These are phyloP conservation scores for Mobula birostris DNA, from an alignment of 2,113 vertebrate genomes.

Conservation along the genomic window DNA sequence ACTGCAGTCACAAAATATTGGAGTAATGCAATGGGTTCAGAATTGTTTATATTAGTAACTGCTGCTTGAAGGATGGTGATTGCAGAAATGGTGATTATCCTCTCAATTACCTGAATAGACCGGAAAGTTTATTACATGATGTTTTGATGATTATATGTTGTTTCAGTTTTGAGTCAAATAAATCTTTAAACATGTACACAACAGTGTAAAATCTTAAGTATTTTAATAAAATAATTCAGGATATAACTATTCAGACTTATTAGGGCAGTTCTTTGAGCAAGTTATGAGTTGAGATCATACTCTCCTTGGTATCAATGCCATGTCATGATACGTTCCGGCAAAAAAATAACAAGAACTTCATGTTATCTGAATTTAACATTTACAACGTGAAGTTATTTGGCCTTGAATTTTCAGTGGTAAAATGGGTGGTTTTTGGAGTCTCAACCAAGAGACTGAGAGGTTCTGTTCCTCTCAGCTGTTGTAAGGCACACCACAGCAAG, in stretches of 20 bases:
- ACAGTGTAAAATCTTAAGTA: background rate
- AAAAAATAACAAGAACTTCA: background rate
- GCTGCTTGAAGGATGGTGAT: background rate
- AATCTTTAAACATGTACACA: background rate
- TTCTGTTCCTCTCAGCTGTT: background rate
- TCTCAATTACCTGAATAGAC: no score
- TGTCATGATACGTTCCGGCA: background rate
- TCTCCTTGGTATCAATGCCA: background rate
- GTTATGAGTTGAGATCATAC: background rate
- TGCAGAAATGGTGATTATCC: background rate
- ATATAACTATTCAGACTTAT: background rate
- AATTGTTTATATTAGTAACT: background rate
- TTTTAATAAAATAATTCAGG: background rate
- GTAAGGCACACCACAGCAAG: no score
- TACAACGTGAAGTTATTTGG: background rate
- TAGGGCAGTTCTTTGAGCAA: background rate
- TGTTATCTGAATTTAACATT: background rate
- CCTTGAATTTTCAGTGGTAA: background rate
- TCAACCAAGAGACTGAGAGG: background rate
- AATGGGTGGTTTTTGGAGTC: background rate
- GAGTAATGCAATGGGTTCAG: background rate
- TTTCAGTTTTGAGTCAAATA: background rate
- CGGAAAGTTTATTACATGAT: background rate
- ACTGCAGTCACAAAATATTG: background rate
- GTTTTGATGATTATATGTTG: background rate